phyloP scores from a whole-genome alignment of 2,113 vertebrate genomes.

The Sylvilagus bachmani region DNA sequence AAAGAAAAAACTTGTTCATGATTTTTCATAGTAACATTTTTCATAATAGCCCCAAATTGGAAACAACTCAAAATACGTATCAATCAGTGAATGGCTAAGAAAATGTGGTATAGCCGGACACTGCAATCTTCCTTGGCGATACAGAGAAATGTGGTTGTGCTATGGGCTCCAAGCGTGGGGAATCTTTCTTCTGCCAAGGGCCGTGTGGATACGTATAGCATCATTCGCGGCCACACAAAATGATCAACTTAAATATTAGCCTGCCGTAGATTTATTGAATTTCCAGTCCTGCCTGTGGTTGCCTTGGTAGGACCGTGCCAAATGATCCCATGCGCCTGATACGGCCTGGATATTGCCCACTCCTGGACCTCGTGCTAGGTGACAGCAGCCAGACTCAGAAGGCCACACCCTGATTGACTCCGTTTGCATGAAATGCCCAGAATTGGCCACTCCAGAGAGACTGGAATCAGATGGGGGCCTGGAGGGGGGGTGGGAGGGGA shows the following conservation, averaged over 20 bases:
- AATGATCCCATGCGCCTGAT: too few species aligned
- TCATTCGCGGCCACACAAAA: too few species aligned
- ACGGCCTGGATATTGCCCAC: too few species aligned
- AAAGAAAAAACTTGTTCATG: neutral
- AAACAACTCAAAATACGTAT: neutral
- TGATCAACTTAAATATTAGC: too few species aligned
- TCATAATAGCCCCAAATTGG: neutral
- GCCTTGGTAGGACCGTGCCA: too few species aligned
- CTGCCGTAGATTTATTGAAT: too few species aligned
- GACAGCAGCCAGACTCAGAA: neutral
- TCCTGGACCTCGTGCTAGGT: neutral
- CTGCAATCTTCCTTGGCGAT: neutral
- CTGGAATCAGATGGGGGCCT: neutral
- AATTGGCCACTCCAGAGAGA: neutral
- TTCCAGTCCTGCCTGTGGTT: too few species aligned
- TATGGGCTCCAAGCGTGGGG: too few species aligned
- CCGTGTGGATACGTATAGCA: too few species aligned
- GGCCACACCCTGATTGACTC: neutral
- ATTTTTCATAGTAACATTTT: neutral
- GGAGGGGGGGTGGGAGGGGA: neutral
- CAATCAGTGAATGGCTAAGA: neutral
- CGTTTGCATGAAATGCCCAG: neutral
- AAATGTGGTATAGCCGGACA: neutral
- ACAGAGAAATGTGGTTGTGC: neutral
- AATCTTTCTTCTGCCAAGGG: neutral